Percentiles rank a stretch among this genome's conserved stretches.
Conservation (phyloP, 1,140 invertebrate species). For the Scaptodrosophila lebanonensis region DNA sequence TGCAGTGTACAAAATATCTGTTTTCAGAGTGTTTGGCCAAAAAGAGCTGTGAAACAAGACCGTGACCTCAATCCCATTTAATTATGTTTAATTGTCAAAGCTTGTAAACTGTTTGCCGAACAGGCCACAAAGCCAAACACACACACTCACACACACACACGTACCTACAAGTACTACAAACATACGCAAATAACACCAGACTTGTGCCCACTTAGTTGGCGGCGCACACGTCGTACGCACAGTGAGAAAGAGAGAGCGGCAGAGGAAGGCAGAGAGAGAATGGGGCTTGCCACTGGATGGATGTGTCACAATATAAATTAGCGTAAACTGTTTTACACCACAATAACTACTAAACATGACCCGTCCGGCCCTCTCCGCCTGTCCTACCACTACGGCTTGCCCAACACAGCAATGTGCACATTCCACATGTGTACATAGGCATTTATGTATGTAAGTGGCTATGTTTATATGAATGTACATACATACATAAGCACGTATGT, state of each 20-base stretch:
- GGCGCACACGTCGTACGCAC: no score
- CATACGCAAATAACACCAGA: no score
- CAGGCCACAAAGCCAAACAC: neutral
- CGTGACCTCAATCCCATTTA: conserved; percentile 55
- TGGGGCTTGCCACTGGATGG: conserved; percentile 42
- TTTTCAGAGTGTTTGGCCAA: neutral
- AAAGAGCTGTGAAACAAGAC: conserved; percentile 26
- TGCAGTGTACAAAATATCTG: no score
- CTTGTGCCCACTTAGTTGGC: no score
- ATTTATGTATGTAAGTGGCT: no score
- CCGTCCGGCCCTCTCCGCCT: no score
- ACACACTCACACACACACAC: no score
- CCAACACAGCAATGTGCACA: conserved; percentile 2
- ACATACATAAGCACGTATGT: conserved; percentile 17
- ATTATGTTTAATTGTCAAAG: conserved; percentile 63
- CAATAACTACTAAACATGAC: conserved; percentile 25
- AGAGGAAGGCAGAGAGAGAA: no score
- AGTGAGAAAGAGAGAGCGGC: no score
- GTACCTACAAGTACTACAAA: no score
- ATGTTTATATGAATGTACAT: conserved; percentile 13
- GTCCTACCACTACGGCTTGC: conserved; percentile 37
- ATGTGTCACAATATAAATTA: conserved; percentile 69
- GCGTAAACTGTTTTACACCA: conserved; percentile 72
- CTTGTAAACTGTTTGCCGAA: conserved; percentile 55
- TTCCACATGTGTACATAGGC: no score